A percentile compares a stretch with the other conserved stretches of the same genome.
These are phyloP conservation scores for Hartigia nigra DNA, from an alignment of 2,888 invertebrate species.

Conservation along the genomic window DNA sequence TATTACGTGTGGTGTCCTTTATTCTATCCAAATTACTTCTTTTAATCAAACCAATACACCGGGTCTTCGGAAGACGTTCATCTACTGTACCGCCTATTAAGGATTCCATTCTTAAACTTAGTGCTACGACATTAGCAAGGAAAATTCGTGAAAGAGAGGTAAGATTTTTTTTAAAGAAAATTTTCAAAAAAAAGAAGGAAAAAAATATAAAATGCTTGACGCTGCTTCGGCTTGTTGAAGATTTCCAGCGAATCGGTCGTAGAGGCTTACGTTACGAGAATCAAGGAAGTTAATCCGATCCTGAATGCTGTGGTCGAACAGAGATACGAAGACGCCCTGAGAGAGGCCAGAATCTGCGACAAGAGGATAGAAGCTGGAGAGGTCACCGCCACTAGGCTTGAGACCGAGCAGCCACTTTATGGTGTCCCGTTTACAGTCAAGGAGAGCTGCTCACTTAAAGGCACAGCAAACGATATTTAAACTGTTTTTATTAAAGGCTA, in stretches of 20 bases:
- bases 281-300: slow-evolving; percentile 81
- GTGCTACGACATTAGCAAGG: slow-evolving; percentile 49
- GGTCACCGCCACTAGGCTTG: slow-evolving; percentile 72
- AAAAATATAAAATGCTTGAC: neutral
- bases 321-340: slow-evolving; percentile 79
- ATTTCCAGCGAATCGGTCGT: slow-evolving; percentile 78
- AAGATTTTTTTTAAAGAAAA: slow-evolving; percentile 22
- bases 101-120: slow-evolving; percentile 47
- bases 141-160: slow-evolving; percentile 56
- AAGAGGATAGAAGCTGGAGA: slow-evolving; percentile 71
- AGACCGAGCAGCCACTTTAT: slow-evolving; percentile 77
- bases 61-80: slow-evolving; percentile 23
- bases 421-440: slow-evolving; percentile 90
- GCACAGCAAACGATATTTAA: slow-evolving; percentile 56
- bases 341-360: slow-evolving; percentile 81
- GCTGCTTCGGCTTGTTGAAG: slow-evolving; percentile 62
- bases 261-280: slow-evolving; percentile 79
- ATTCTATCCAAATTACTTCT: neutral
- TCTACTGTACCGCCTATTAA: slow-evolving; percentile 40
- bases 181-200: neutral
- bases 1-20: neutral
- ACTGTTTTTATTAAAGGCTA: neutral
- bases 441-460: slow-evolving; percentile 83
- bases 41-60: slow-evolving; percentile 15
- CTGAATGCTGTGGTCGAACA: slow-evolving; percentile 86